Conservation (phyloP, 2,797 vertebrate genomes). For the Acridotheres tristis region DNA sequence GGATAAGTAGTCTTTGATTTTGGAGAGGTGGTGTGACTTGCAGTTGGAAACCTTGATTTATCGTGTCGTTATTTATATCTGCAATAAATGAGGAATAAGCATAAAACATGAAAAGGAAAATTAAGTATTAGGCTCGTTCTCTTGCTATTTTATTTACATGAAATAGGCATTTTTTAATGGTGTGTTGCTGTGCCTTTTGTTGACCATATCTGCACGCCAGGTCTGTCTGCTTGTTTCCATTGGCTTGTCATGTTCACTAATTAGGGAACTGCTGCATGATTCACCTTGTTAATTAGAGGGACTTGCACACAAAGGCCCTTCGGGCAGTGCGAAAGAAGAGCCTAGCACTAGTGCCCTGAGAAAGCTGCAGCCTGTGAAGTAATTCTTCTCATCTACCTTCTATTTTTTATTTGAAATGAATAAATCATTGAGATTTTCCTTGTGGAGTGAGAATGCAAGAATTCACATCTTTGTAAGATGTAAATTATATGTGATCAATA, state of each 20-base stretch:
- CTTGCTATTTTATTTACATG: slow-evolving; percentile 64
- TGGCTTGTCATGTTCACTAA: slow-evolving; percentile 99
- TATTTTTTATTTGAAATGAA: slow-evolving; percentile 99
- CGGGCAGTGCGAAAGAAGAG: slow-evolving; percentile 82
- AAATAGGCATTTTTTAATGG: slow-evolving; percentile 56
- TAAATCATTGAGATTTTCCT: slow-evolving; percentile 98
- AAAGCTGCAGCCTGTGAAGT: slow-evolving; percentile 94
- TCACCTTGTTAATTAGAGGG: slow-evolving; percentile 99
- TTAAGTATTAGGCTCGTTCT: neutral
- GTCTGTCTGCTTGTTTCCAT: slow-evolving; percentile 90
- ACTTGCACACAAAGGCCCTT: slow-evolving; percentile 92
- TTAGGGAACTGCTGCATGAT: slow-evolving; percentile 98
- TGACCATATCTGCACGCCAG: slow-evolving; percentile 84
- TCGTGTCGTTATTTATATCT: slow-evolving; percentile 42
- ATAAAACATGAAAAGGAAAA: slow-evolving; percentile 53
- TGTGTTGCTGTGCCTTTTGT: slow-evolving; percentile 77
- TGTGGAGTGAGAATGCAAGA: slow-evolving; percentile 92
- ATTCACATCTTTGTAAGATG: slow-evolving; percentile 94
- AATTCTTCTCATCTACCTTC: slow-evolving; percentile 97
- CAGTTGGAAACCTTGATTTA: slow-evolving; percentile 46
- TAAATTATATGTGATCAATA: slow-evolving; percentile 98
- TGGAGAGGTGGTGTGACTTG: slow-evolving; percentile 21
- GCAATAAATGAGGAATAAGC: slow-evolving; percentile 51
- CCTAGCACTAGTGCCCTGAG: slow-evolving; percentile 92
- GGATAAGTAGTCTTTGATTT: slow-evolving; percentile 42